These are phyloP conservation scores for Melanargia galathea DNA, from an alignment of 2,888 invertebrate species.

Conservation along the genomic window DNA sequence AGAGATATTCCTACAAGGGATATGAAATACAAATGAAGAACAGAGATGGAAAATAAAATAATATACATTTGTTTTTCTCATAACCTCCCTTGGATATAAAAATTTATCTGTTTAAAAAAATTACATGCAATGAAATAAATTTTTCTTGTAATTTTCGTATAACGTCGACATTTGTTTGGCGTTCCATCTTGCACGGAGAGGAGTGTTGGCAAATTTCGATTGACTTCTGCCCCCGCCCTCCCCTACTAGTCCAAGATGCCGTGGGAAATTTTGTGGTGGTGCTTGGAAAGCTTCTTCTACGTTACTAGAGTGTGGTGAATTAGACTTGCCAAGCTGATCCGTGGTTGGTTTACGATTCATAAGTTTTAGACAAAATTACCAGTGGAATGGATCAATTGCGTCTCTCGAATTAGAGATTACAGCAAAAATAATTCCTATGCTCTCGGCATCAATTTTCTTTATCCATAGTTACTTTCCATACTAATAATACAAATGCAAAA, in stretches of 20 bases:
- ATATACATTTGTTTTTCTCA: slow-evolving; percentile 13
- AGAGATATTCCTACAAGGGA: background rate
- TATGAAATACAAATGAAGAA: background rate
- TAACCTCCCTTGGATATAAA: background rate
- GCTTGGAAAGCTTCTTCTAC: background rate
- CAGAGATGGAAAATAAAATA: slow-evolving; percentile 4
- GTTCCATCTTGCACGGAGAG: slow-evolving; percentile 24
- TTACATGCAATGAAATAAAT: slow-evolving; percentile 27
- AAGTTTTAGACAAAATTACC: no score
- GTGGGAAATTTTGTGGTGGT: background rate
- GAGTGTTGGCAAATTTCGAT: slow-evolving; percentile 60
- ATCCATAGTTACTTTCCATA: no score
- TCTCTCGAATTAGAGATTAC: background rate
- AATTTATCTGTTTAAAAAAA: slow-evolving; percentile 14
- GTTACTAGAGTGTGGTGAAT: no score
- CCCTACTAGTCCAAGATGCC: slow-evolving; percentile 31
- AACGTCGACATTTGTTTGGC: slow-evolving; percentile 30
- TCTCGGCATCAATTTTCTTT: no score
- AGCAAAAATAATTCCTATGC: no score
- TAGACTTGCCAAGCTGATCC: background rate
- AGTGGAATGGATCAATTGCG: background rate
- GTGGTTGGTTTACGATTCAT: background rate
- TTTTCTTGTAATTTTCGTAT: slow-evolving; percentile 24
- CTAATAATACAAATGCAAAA: no score
- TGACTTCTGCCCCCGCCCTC: slow-evolving; percentile 57